These are phyloP conservation scores for Sarcophaga carnaria DNA, from an alignment of 2,888 invertebrate genomes.

Conservation along the genomic window DNA sequence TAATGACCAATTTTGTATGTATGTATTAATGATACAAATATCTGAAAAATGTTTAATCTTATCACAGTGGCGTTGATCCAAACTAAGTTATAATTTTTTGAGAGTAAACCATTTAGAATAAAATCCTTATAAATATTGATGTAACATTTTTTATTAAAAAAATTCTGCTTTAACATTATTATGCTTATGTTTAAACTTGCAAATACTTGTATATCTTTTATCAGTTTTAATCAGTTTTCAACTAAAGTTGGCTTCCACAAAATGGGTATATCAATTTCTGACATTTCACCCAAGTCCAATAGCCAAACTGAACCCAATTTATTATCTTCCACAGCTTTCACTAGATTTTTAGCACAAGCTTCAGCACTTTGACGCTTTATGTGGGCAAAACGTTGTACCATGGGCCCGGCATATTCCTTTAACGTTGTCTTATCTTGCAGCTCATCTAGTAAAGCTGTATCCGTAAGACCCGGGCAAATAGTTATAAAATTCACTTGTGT, in stretches of 20 bases:
- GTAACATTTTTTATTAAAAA: too few species aligned
- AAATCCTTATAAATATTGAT: too few species aligned
- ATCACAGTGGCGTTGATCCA: too few species aligned
- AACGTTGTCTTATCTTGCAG: slow-evolving; percentile 68
- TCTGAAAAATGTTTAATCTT: too few species aligned
- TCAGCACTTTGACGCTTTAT: slow-evolving; percentile 71
- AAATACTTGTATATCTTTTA: background rate
- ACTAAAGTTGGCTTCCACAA: slow-evolving; percentile 70
- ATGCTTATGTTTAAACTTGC: background rate
- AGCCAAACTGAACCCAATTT: slow-evolving; percentile 75
- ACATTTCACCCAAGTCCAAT: slow-evolving; percentile 72
- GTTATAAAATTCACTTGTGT: slow-evolving; percentile 71
- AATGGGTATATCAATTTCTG: slow-evolving; percentile 70
- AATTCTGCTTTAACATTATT: background rate
- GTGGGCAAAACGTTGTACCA: slow-evolving; percentile 66
- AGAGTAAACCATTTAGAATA: too few species aligned
- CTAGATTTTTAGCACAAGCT: slow-evolving; percentile 72
- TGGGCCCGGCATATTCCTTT: slow-evolving; percentile 61
- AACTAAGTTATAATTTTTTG: too few species aligned
- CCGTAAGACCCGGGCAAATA: slow-evolving; percentile 73
- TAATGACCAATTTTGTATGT: too few species aligned
- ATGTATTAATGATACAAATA: too few species aligned
- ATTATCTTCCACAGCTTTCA: slow-evolving; percentile 71
- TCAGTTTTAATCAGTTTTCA: slow-evolving; percentile 12
- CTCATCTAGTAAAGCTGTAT: slow-evolving; percentile 64